Evolutionary conservation across 2,888 invertebrate species (phyloP), one percentile per base, ranked within the genome.

Genomic region (Elmis aenea): DNA sequence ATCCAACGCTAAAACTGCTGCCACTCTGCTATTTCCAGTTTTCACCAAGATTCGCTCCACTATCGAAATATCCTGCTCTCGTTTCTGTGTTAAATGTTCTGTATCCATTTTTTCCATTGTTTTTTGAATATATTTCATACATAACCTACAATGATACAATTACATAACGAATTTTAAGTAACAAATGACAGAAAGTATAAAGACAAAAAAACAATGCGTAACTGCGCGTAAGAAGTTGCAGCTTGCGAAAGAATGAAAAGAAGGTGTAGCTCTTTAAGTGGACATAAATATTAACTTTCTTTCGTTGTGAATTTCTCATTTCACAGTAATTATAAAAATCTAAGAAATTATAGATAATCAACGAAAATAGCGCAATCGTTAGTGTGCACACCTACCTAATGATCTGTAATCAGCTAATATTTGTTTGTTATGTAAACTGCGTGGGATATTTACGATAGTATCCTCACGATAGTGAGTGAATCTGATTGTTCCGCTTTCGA

Each of bases 1-100:
- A 62, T 88, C 88, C 38, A 88, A 62, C 3, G 85, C 82, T 45
- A 89, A 69, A 40, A 87, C 81, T 4, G 82, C 78, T 6, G 86
- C 81, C 35, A 76, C 56, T 60, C 74, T 76, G 16, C 72, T 73
- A 59, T 76, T 74, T 30, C 71, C 70, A 13, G 75, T 75, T 61
- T 74, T 73, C 31, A 67, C 59, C 20, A 77, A 64, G 47, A 77
- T 76, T 38, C 73, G 66, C 57, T 77, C 75, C 15, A 77, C 71
- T 38, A 77, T 74, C 5, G 76, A 76, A 33, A 73, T 68, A 39
- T 75, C 59, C 42, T 66, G 61, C 21, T 71, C 68, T 40, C 69
- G 69, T 11, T 58, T 50, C 23, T 54, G 42, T n/a, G 52, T 48
- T 34, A 55, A 52, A 44, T 62, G 52, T 59, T 67, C 53, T 26